Percentiles rank a stretch among this genome's conserved stretches.
Evolutionary conservation across 2,888 invertebrate species (phyloP).

Genomic region (Drosophila mulleri): DNA sequence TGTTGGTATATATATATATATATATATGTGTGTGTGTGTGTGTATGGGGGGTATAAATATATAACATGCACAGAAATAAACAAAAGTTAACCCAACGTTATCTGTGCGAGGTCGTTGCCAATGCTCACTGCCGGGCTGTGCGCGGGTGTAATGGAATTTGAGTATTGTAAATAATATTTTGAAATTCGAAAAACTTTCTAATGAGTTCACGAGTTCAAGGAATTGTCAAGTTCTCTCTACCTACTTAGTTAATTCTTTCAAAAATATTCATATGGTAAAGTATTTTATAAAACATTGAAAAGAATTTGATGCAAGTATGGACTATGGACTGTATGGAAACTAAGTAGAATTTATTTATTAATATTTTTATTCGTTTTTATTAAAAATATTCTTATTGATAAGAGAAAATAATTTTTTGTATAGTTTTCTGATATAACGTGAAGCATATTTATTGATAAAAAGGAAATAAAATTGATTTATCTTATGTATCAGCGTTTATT

Average conservation of each 20-base stretch:
- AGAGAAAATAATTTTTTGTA: too few species aligned
- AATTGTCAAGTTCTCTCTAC: neutral
- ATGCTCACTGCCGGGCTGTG: neutral
- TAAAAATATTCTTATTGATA: neutral
- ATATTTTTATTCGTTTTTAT: neutral
- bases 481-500: too few species aligned
- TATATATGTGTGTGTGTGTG: neutral
- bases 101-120: neutral
- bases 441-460: too few species aligned
- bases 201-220: neutral
- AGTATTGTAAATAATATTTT: neutral
- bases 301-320: too few species aligned
- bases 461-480: too few species aligned
- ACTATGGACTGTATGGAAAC: too few species aligned
- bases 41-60: neutral
- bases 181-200: neutral
- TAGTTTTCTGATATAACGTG: too few species aligned
- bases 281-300: too few species aligned
- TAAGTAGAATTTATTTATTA: neutral
- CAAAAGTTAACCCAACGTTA: slow-evolving; percentile 6
- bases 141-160: neutral
- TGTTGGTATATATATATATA: neutral
- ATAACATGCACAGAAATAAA: slow-evolving; percentile 16
- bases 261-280: too few species aligned
- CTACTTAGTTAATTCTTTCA: too few species aligned